Conservation (phyloP, 1,140 invertebrate species). For the Acromyrmex charruanus region DNA sequence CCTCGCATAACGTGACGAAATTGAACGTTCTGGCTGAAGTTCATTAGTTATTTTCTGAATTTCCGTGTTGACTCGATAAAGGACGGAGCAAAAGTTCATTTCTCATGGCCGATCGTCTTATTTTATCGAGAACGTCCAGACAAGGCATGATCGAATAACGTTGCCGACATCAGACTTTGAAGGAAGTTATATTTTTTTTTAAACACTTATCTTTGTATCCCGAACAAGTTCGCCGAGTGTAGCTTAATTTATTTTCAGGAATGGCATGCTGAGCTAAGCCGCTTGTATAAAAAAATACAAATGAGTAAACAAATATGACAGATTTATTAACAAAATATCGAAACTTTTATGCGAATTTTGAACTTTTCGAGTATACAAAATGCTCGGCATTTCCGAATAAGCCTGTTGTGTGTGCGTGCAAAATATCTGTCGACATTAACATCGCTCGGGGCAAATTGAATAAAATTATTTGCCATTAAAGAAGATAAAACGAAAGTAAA, state of each 20-base stretch:
- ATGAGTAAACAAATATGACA: background rate
- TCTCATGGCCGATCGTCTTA: background rate
- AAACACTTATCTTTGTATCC: background rate
- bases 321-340: background rate
- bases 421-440: background rate
- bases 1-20: background rate
- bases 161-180: background rate
- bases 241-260: background rate
- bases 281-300: background rate
- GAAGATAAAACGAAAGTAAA: background rate
- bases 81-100: background rate
- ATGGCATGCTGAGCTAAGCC: background rate
- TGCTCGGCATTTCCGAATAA: background rate
- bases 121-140: background rate
- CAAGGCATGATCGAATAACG: background rate
- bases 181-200: background rate
- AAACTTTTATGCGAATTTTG: background rate
- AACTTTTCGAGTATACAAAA: background rate
- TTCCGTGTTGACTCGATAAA: background rate
- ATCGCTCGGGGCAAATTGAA: background rate
- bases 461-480: background rate
- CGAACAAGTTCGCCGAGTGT: background rate
- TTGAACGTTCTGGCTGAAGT: background rate
- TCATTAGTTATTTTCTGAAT: background rate
- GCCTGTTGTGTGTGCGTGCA: background rate